phyloP scores from a whole-genome alignment of 2,113 vertebrate genomes.

The Chascanopsetta lugubris region DNA sequence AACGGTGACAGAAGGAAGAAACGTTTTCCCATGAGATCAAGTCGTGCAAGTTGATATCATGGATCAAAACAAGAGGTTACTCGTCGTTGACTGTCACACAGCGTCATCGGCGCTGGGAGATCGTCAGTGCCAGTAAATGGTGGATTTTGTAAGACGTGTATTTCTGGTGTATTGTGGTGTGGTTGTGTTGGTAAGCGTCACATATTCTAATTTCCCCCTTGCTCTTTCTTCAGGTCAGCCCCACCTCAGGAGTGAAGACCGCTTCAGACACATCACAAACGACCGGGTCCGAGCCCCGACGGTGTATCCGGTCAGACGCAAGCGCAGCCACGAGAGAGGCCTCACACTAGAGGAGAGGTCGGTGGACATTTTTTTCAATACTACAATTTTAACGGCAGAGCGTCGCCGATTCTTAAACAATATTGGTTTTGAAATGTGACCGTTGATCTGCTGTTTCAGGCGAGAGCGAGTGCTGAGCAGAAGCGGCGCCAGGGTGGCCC shows the following conservation, averaged over 20 bases:
- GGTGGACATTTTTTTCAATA: slow-evolving; percentile 12
- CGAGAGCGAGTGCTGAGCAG: slow-evolving; percentile 77
- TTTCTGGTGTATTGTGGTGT: background rate
- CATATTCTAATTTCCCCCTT: slow-evolving; percentile 6
- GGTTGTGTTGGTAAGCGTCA: background rate
- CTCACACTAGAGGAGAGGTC: slow-evolving; percentile 79
- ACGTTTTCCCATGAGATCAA: slow-evolving; percentile 73
- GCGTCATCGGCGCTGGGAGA: background rate
- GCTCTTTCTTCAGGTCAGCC: slow-evolving; percentile 75
- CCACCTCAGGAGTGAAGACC: slow-evolving; percentile 81
- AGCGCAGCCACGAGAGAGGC: slow-evolving; percentile 74
- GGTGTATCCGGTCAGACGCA: slow-evolving; percentile 77
- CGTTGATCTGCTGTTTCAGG: slow-evolving; percentile 57
- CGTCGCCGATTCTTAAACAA: no score
- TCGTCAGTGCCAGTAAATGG: slow-evolving; percentile 5
- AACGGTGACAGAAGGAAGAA: slow-evolving; percentile 67
- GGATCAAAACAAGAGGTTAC: slow-evolving; percentile 67
- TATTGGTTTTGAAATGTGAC: background rate
- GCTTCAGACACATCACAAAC: slow-evolving; percentile 78
- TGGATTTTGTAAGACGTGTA: background rate
- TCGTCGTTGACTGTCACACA: slow-evolving; percentile 21
- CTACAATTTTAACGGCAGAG: no score
- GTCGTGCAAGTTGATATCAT: slow-evolving; percentile 57
- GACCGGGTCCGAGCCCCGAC: slow-evolving; percentile 72
- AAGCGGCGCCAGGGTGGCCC: slow-evolving; percentile 53